These are phyloP conservation scores for Scalopus aquaticus DNA, from an alignment of 2,113 vertebrate genomes.

Conservation along the genomic window DNA sequence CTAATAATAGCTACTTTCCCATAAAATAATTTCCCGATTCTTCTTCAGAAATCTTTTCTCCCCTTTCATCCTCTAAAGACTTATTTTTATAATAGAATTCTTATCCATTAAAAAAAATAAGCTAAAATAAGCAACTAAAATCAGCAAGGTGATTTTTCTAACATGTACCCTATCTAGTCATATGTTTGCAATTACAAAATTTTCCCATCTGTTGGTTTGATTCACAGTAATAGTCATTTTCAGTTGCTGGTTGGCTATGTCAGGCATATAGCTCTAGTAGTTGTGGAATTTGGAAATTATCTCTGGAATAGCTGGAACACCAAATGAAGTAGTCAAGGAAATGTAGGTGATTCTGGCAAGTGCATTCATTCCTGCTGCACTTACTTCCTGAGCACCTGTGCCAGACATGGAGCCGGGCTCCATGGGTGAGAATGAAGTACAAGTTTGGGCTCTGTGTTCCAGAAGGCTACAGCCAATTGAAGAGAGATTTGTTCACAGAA, in stretches of 20 bases:
- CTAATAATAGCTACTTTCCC: background rate
- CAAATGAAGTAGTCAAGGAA: background rate
- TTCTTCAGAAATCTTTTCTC: background rate
- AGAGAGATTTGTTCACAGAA: background rate
- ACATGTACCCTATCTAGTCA: background rate
- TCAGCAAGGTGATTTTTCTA: background rate
- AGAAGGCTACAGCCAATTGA: background rate
- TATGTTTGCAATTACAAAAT: background rate
- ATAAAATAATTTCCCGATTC: background rate
- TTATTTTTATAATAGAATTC: background rate
- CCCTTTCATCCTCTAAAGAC: background rate
- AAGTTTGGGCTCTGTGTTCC: background rate
- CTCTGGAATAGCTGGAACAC: background rate
- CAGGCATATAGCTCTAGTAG: background rate
- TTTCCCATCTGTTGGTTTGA: background rate
- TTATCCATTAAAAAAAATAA: background rate
- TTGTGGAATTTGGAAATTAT: background rate
- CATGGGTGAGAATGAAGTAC: rapidly evolving
- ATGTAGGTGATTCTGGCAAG: background rate
- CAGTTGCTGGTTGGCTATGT: background rate
- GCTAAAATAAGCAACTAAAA: background rate
- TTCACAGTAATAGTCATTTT: background rate
- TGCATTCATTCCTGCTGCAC: background rate
- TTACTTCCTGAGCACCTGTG: background rate
- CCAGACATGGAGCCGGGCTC: background rate